These are phyloP conservation scores for Plestiodon gilberti DNA, from an alignment of 2,113 vertebrate species.

Conservation along the genomic window DNA sequence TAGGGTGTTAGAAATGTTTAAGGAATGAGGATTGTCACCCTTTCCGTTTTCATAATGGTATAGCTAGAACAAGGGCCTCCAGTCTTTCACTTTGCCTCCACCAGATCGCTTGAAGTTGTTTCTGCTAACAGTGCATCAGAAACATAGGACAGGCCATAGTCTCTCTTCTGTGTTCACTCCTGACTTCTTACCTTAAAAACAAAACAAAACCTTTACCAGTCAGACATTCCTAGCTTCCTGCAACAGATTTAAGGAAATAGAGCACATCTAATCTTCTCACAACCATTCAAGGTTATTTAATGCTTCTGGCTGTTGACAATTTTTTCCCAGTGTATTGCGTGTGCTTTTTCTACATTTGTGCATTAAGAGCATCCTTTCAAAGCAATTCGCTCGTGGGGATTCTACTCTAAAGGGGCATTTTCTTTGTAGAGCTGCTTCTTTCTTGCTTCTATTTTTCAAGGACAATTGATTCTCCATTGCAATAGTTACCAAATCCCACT, in stretches of 20 bases:
- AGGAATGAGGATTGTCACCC: neutral
- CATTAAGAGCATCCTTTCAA: neutral
- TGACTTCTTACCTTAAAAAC: neutral
- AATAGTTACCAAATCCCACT: neutral
- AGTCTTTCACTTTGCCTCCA: neutral
- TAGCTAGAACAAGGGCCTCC: conserved; percentile 9
- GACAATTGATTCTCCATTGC: conserved; percentile 22
- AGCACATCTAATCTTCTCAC: conserved; percentile 18
- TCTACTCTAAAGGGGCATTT: neutral
- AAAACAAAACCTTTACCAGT: neutral
- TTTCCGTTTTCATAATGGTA: neutral
- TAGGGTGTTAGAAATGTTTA: neutral
- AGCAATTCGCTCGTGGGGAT: conserved; percentile 8
- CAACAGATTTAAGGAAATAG: conserved; percentile 36
- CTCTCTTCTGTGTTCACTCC: conserved; percentile 15
- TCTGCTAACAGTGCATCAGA: neutral
- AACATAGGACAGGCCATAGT: neutral
- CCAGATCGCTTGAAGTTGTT: neutral
- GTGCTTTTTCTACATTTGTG: neutral
- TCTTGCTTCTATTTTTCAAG: conserved; percentile 1
- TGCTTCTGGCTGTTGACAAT: conserved; percentile 21
- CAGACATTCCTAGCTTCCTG: conserved; percentile 30
- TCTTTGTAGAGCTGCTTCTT: neutral
- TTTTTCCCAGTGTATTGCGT: conserved; percentile 1
- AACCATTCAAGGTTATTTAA: conserved; percentile 14